Base-by-base conservation (phyloP, 2,888 invertebrate species). In the Megamerina dolium region DNA sequence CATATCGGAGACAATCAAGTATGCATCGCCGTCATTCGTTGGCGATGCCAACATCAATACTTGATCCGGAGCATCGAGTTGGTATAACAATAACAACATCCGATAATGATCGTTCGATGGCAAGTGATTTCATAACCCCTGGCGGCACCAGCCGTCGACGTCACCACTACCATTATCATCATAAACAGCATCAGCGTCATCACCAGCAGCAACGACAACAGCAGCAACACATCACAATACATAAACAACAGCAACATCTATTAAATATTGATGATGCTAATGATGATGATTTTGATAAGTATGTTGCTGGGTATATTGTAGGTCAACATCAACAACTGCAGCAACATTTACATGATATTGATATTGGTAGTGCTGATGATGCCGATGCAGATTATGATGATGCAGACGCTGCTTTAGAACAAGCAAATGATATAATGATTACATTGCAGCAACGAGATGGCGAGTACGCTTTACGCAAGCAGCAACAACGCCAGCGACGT, bases 11-110 rank as follows among this genome's bases (percentile, higher is more conserved):
- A 32, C 80, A 80, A 41, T 61, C 66, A 45, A 56, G 57, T 37
- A 49, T 60, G 44, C 60, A 62, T 43, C 79, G 79, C 31, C 81
- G 83, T n/a, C n/a, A n/a, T n/a, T n/a, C n/a, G n/a, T n/a, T n/a
- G n/a, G n/a, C n/a, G n/a, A n/a, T n/a, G n/a, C n/a, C n/a, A n/a
- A n/a, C n/a, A n/a, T n/a, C n/a, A n/a, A n/a, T n/a, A n/a, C n/a
- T n/a, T n/a, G n/a, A n/a, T n/a, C n/a, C 60, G 86, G 87, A 49
- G 77, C 84, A 26, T 75, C 57, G 2, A 56, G 52, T 43, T 60
- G n/a, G n/a, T n/a, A n/a, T n/a, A n/a, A n/a, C n/a, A n/a, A n/a
- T 61, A 63, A 54, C 64, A 16, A 63, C 64, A 37, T 64, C 64
- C 9, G 66, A 68, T 41, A 66, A 66, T 42, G 66, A 66, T 33